These are phyloP conservation scores for Achroia grisella DNA, from an alignment of 1,140 invertebrate genomes.

Conservation along the genomic window DNA sequence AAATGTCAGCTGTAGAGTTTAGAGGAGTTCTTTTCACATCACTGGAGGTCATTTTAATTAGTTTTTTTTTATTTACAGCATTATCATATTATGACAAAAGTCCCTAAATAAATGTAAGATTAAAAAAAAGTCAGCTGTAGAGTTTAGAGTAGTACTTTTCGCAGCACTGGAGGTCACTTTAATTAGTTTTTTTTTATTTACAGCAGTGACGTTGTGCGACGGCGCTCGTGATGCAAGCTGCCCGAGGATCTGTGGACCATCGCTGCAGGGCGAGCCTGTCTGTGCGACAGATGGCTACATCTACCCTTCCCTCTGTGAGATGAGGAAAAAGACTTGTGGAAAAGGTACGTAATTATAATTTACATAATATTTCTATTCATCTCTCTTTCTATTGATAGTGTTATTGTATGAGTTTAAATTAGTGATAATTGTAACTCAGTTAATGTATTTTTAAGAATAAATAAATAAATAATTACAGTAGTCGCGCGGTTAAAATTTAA, in stretches of 20 bases:
- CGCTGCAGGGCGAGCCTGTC: constrained; percentile 84
- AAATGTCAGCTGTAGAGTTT: background rate
- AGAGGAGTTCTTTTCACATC: background rate
- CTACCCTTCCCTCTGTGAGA: constrained; percentile 92
- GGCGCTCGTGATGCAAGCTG: constrained; percentile 78
- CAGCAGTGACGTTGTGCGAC: constrained; percentile 39
- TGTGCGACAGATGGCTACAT: constrained; percentile 91
- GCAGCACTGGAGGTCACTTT: background rate
- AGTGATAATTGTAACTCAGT: too few relatives aligned
- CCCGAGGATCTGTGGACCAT: constrained; percentile 85
- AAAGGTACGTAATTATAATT: too few relatives aligned
- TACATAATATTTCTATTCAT: too few relatives aligned
- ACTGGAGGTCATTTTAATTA: background rate
- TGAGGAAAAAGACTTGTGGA: constrained; percentile 93
- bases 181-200: constrained; percentile 10
- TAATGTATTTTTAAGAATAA: too few relatives aligned
- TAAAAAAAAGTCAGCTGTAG: too few relatives aligned
- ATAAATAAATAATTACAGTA: too few relatives aligned
- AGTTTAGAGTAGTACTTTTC: background rate
- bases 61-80: constrained; percentile 23
- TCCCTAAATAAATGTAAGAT: too few relatives aligned
- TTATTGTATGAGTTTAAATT: too few relatives aligned
- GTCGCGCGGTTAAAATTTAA: too few relatives aligned
- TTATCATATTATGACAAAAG: constrained; percentile 32
- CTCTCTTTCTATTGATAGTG: too few relatives aligned